Percentiles rank a stretch among this genome's conserved stretches.
These are phyloP conservation scores for Cyclina sinensis DNA, from an alignment of 1,140 invertebrate genomes.

Conservation along the genomic window DNA sequence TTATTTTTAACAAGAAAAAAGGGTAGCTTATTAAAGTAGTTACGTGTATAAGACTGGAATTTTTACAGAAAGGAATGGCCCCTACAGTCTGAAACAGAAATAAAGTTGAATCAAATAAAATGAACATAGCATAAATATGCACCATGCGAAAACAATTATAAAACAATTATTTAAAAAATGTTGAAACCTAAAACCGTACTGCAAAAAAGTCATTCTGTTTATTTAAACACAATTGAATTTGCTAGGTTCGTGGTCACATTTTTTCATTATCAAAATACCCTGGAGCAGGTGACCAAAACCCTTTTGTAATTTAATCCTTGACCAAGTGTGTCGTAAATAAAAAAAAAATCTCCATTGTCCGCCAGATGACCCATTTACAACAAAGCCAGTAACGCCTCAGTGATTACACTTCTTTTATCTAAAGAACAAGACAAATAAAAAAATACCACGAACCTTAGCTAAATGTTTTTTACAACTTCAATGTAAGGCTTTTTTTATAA, in stretches of 20 bases:
- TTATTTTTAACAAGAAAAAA: no score
- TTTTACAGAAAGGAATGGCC: no score
- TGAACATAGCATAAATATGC: no score
- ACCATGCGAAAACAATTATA: no score
- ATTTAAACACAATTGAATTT: not conserved
- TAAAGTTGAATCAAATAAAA: no score
- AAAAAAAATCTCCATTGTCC: slow-evolving; percentile 42
- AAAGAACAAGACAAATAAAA: slow-evolving; percentile 39
- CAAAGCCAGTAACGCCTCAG: slow-evolving; percentile 18
- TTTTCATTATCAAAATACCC: slow-evolving; percentile 41
- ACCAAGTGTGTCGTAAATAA: slow-evolving; percentile 22
- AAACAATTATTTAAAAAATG: no score
- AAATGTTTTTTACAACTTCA: slow-evolving; percentile 42
- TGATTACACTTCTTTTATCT: slow-evolving; percentile 4
- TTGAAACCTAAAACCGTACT: no score
- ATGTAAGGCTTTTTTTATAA: slow-evolving; percentile 10
- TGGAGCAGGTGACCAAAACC: slow-evolving; percentile 35
- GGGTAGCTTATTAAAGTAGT: no score
- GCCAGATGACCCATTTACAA: slow-evolving; percentile 42
- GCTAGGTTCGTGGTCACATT: not conserved
- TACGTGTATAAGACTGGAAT: no score
- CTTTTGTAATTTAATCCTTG: slow-evolving; percentile 46
- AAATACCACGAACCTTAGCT: slow-evolving; percentile 18
- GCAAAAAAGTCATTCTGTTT: no score
- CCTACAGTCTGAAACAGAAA: no score